Evolutionary conservation across 2,797 vertebrate genomes (phyloP).

Genomic region (Gallinago solitaria): DNA sequence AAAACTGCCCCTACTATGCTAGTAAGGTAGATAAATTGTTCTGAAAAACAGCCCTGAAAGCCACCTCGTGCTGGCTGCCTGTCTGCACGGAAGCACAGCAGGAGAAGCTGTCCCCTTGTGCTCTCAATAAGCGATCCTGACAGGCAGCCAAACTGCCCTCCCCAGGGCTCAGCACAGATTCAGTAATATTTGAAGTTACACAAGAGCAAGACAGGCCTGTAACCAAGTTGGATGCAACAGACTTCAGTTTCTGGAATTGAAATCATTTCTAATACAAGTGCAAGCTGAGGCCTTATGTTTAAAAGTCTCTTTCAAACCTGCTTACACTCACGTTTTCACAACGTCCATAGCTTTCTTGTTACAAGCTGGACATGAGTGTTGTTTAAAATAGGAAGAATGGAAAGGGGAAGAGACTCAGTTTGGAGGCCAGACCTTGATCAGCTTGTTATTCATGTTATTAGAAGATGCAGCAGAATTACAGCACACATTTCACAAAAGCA

Average conservation of each 20-base stretch:
- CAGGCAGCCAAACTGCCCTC: background rate
- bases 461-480: background rate
- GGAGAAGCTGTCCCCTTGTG: background rate
- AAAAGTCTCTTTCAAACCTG: rapidly evolving
- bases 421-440: background rate
- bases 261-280: rapidly evolving
- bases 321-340: rapidly evolving
- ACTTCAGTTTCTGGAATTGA: background rate
- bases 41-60: background rate
- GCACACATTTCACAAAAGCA: background rate
- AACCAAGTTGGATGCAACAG: background rate
- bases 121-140: background rate
- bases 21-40: background rate
- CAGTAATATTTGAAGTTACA: too few relatives aligned
- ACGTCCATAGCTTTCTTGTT: background rate
- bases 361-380: rapidly evolving
- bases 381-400: rapidly evolving
- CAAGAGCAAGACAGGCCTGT: background rate
- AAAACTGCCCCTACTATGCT: too few relatives aligned
- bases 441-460: rapidly evolving
- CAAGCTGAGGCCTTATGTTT: background rate
- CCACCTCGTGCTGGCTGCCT: background rate
- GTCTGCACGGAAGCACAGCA: background rate
- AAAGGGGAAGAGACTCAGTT: background rate
- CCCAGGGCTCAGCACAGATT: rapidly evolving